Conservation (phyloP, 2,888 invertebrate genomes). For the Opisthograptis luteolata region DNA sequence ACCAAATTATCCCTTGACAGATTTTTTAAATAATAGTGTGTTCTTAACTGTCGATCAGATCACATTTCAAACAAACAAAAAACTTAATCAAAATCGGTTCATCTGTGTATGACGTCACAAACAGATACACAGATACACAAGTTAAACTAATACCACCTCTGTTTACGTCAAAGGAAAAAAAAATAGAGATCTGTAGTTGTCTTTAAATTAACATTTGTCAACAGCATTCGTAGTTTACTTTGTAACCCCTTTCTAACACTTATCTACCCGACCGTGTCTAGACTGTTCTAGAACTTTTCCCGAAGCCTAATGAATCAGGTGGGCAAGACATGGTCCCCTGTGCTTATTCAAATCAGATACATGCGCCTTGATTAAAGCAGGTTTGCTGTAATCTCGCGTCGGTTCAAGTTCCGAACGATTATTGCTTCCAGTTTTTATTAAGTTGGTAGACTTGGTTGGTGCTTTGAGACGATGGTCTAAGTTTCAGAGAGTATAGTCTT, state of each 20-base stretch:
- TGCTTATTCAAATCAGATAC: constrained; percentile 40
- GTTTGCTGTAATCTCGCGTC: constrained; percentile 15
- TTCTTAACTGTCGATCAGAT: too few species aligned
- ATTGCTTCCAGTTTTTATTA: constrained; percentile 30
- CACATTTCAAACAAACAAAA: too few species aligned
- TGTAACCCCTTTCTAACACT: not conserved
- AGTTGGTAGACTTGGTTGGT: constrained; percentile 5
- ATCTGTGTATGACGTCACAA: too few species aligned
- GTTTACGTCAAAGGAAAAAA: too few species aligned
- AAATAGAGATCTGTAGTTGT: too few species aligned
- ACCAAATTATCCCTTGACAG: too few species aligned
- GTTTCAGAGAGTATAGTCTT: not conserved
- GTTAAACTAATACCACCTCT: too few species aligned
- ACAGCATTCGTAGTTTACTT: too few species aligned
- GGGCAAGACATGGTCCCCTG: constrained; percentile 21
- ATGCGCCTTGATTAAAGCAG: constrained; percentile 33
- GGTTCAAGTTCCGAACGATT: constrained; percentile 32
- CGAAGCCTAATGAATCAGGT: constrained; percentile 37
- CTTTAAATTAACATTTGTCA: too few species aligned
- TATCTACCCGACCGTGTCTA: constrained; percentile 16
- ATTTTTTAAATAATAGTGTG: too few species aligned
- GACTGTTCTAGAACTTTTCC: constrained; percentile 27
- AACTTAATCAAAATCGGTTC: too few species aligned
- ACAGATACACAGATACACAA: too few species aligned
- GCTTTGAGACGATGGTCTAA: not conserved